These are phyloP conservation scores for Trogon surrucura DNA, from an alignment of 2,113 vertebrate genomes.

Conservation along the genomic window DNA sequence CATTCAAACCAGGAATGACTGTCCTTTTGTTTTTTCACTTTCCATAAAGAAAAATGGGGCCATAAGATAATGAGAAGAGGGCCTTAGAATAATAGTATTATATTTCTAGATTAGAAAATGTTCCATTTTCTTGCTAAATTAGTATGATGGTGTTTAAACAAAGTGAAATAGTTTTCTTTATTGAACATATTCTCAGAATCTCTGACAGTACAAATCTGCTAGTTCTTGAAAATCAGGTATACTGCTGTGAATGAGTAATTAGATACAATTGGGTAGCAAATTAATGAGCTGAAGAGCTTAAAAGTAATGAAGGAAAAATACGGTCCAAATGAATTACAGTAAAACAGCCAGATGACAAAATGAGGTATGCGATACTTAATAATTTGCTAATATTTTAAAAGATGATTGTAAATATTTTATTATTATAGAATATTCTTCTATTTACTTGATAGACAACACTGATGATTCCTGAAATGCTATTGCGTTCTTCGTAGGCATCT, in stretches of 20 bases:
- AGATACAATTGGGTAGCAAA: background rate
- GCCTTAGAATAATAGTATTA: background rate
- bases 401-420: background rate
- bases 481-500: background rate
- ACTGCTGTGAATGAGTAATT: conserved; percentile 6
- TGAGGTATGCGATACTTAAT: background rate
- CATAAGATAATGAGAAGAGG: background rate
- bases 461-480: background rate
- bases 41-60: background rate
- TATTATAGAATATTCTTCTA: background rate
- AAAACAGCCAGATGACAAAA: background rate
- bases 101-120: background rate
- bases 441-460: background rate
- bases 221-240: conserved; percentile 12
- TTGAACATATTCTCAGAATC: background rate
- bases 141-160: background rate
- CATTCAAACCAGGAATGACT: background rate
- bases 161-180: background rate
- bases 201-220: background rate
- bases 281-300: conserved; percentile 16
- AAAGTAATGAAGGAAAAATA: background rate
- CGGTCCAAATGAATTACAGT: background rate
- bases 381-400: background rate
- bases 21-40: background rate
- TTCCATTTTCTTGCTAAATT: background rate